phyloP scores from a whole-genome alignment of 2,113 vertebrate genomes.

The Heloderma charlesbogerti region DNA sequence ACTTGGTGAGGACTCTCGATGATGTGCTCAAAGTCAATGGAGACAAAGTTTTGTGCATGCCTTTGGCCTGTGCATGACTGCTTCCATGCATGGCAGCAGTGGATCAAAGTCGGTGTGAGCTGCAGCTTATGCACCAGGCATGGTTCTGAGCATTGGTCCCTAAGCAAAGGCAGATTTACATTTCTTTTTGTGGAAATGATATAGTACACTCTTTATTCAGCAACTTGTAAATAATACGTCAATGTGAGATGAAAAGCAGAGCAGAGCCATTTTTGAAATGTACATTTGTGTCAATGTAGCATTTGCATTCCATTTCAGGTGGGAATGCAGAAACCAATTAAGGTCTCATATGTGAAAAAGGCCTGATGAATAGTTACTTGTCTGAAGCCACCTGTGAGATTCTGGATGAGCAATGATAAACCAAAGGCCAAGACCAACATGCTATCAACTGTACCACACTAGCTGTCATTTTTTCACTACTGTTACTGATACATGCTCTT shows the following conservation, averaged over 20 bases:
- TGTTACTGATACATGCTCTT: neutral
- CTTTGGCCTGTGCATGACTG: neutral
- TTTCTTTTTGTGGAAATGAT: neutral
- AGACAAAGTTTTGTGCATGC: neutral
- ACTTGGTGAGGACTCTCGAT: neutral
- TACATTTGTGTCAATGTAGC: neutral
- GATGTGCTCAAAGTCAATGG: neutral
- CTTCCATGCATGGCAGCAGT: neutral
- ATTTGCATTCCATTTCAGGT: neutral
- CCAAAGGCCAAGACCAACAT: neutral
- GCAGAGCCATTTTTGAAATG: neutral
- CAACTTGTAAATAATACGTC: neutral
- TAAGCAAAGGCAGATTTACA: neutral
- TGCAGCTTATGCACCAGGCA: neutral
- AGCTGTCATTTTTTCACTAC: neutral
- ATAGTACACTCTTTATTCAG: no score
- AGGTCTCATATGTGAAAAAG: neutral
- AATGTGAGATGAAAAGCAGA: neutral
- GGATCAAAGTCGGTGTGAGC: neutral
- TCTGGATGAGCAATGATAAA: neutral
- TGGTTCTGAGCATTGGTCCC: neutral
- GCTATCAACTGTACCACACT: neutral
- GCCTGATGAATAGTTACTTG: neutral
- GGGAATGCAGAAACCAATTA: neutral
- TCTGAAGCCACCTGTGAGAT: neutral